Evolutionary conservation across 2,888 invertebrate genomes (phyloP).

Genomic region (Drosophila pseudotalamancana): DNA sequence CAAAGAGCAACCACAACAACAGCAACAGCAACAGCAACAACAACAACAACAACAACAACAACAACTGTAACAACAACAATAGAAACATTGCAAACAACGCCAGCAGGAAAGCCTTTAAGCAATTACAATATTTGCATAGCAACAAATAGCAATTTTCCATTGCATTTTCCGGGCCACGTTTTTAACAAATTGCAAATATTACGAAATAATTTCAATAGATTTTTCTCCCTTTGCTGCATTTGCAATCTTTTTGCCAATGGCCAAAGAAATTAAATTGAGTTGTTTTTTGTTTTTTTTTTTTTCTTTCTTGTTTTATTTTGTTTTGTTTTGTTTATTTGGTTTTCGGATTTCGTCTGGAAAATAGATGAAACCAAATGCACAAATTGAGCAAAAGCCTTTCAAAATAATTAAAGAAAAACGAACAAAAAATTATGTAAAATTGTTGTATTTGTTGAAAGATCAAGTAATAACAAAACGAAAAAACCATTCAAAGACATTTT

Average conservation of each 20-base stretch:
- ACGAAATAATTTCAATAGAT: conserved; percentile 69
- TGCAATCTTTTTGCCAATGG: conserved; percentile 27
- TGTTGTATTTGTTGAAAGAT: conserved; percentile 21
- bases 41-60: conserved; percentile 1
- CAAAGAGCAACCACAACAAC: conserved; percentile 23
- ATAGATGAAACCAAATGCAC: too few species aligned
- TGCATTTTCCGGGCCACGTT: conserved; percentile 59
- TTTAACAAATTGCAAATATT: conserved; percentile 70
- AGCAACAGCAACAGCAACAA: conserved; percentile 5
- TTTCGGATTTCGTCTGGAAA: not conserved
- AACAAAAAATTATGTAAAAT: conserved; percentile 64
- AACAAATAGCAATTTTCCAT: conserved; percentile 37
- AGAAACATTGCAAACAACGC: not conserved
- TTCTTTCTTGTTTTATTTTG: conserved; percentile 57
- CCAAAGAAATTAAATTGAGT: conserved; percentile 68
- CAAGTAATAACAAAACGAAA: conserved; percentile 20
- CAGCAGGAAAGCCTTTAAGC: conserved; percentile 53
- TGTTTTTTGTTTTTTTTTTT: conserved; percentile 46
- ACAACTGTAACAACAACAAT: conserved; percentile 7
- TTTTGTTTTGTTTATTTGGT: conserved; percentile 47
- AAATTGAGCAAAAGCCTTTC: conserved; percentile 25
- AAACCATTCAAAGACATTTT: conserved; percentile 29
- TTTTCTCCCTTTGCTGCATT: conserved; percentile 37
- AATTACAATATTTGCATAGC: conserved; percentile 66
- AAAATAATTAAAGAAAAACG: not conserved